Evolutionary conservation across 2,797 vertebrate genomes (phyloP), one percentile per base, ranked within the genome.

Genomic region (Anomalospiza imberbis): DNA sequence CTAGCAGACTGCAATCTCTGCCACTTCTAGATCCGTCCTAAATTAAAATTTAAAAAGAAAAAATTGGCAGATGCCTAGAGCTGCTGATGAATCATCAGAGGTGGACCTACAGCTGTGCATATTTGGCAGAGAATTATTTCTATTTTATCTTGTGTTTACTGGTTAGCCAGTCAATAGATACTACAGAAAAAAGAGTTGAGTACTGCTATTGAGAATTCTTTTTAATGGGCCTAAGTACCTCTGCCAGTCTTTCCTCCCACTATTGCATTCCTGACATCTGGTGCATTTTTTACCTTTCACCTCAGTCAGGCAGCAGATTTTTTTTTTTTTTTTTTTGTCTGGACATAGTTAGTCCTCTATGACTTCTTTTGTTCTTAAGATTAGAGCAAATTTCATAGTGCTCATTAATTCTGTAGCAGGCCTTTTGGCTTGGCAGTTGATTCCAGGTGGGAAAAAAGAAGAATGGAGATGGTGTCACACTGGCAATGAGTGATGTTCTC

Each of bases 71-170:
- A 82, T 95, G 88, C 76, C 62, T 88, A 24, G 86, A 85, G 40
- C 81, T 84, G 79, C 82, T 89, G 91, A 25, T 94, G 92, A 92
- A 89, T 95, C 85, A 67, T 88, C 70, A 78, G 94, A 95, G 93
- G 87, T 96, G 87, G 76, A 88, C 92, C 73, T 95, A 81, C 93
- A 94, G 89, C 96, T 97, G 96, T 83, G 82, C 54, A 28, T 80
- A 24, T 85, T 83, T 94, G 91, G 94, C 91, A 92, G 75, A 62
- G 66, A 89, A 54, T 83, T 92, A 73, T 84, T 96, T 83, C 89
- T 75, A 36, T 95, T 95, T 89, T 82, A 36, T 91, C 86, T 83
- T 83, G 19, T 87, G 40, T 93, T 93, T 95, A 88, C 86, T 95
- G 93, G 92, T 74, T 94, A 89, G 68, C 66, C 75, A 81, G 68